Evolutionary conservation across 2,797 vertebrate genomes (phyloP).

Genomic region (Naso thynnoides): DNA sequence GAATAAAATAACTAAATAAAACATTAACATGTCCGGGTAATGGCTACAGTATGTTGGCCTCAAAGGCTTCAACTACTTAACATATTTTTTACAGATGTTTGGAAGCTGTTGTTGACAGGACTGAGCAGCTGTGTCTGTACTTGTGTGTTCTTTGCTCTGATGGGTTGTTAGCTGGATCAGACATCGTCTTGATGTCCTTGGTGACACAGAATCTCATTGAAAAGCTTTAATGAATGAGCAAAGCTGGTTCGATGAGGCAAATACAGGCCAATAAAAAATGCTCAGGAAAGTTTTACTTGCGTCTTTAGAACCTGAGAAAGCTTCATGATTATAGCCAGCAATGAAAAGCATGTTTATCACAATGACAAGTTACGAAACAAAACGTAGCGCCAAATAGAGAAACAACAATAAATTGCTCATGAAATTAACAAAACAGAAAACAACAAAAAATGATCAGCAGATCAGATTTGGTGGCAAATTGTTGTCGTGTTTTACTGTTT

Average conservation of each 20-base stretch:
- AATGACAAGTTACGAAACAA: too few species aligned
- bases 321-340: background rate
- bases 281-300: background rate
- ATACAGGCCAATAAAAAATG: background rate
- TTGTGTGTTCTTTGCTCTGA: background rate
- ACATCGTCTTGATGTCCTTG: background rate
- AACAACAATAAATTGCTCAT: too few species aligned
- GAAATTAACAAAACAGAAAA: too few species aligned
- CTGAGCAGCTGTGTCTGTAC: background rate
- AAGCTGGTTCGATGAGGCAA: background rate
- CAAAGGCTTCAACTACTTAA: conserved; percentile 16
- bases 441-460: too few species aligned
- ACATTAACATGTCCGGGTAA: conserved; percentile 47
- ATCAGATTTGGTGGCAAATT: too few species aligned
- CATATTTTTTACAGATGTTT: conserved; percentile 45
- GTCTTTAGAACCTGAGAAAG: background rate
- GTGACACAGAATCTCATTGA: background rate
- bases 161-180: background rate
- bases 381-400: too few species aligned
- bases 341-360: too few species aligned
- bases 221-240: background rate
- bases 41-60: conserved; percentile 42
- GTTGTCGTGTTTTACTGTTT: too few species aligned
- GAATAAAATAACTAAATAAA: conserved; percentile 30
- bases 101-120: conserved; percentile 24